Evolutionary conservation across 1,140 invertebrate species (phyloP), one percentile per base, ranked within the genome.

Genomic region (Calycopis cecrops): DNA sequence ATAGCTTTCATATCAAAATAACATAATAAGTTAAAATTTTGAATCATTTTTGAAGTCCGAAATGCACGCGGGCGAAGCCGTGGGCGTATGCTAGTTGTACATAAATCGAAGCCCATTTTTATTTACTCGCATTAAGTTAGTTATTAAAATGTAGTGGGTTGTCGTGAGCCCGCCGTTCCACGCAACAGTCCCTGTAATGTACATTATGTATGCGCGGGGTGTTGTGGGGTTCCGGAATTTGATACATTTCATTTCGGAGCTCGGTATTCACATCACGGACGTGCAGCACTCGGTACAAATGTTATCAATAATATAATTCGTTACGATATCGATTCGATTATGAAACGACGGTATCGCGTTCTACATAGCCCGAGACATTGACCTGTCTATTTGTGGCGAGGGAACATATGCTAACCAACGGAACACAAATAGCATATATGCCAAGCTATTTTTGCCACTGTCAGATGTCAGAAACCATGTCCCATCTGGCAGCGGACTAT

Each of bases 371-470:
- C 63, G 53, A 71, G 81, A 85, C 79, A 85, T 85, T 85, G 81
- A 85, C 81, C 81, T 72, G 78, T 73, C 78, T 79, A 63, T 71
- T 63, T 67, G 71, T 64, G 57, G 55, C 60, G 65, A 64, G 71
- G 69, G 67, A 71, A 71, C 63, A 65, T 68, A 61, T 56, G 62
- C 66, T 35, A 28, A 42, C 57, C 56, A 40, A 57, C 55, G 59
- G 38, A 48, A 57, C 65, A 56, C 64, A 69, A 63, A 60, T 67
- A 64, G 73, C 40, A 78, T 77, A 72, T 72, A 79, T 70, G 63
- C 63, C 66, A 57, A 72, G 71, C 68, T 79, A 79, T 78, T 79
- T 80, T 73, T 62, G 68, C 62, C 65, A 42, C 42, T 61, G 69
- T 44, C 52, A 71, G 73, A 49, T 60, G 51, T 62, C 55, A 57